These are phyloP conservation scores for Tokudaia muenninki DNA, from an alignment of 2,797 vertebrate species.

Conservation along the genomic window DNA sequence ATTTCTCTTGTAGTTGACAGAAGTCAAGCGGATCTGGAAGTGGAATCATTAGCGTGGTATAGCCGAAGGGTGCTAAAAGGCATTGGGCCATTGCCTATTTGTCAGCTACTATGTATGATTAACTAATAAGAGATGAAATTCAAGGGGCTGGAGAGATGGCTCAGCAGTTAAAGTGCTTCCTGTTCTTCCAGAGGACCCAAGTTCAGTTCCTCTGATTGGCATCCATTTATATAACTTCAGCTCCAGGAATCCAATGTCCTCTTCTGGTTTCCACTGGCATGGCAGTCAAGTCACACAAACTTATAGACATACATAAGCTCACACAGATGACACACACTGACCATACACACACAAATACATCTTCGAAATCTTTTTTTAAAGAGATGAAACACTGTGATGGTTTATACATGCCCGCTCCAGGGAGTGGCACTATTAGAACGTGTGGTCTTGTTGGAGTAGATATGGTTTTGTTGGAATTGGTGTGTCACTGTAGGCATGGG, in stretches of 20 bases:
- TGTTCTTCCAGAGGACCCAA: not conserved
- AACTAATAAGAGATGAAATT: constrained; percentile 9
- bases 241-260: not conserved
- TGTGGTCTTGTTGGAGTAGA: too few species aligned
- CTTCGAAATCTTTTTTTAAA: not conserved
- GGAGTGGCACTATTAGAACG: too few species aligned
- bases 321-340: not conserved
- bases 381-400: not conserved
- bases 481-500: too few species aligned
- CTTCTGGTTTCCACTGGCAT: not conserved
- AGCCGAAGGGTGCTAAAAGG: not conserved
- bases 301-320: not conserved
- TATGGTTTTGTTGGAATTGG: too few species aligned
- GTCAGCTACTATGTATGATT: not conserved
- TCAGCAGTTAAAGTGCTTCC: not conserved
- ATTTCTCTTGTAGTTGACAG: not conserved
- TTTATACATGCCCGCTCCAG: too few species aligned
- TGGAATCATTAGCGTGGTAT: not conserved
- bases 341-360: not conserved
- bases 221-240: not conserved
- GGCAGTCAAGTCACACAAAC: not conserved
- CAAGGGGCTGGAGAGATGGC: too few species aligned
- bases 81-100: not conserved
- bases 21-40: not conserved
- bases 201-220: not conserved